Evolutionary conservation across 2,113 vertebrate species (phyloP), one percentile per base, ranked within the genome.

Genomic region (Hemiprocne comata): DNA sequence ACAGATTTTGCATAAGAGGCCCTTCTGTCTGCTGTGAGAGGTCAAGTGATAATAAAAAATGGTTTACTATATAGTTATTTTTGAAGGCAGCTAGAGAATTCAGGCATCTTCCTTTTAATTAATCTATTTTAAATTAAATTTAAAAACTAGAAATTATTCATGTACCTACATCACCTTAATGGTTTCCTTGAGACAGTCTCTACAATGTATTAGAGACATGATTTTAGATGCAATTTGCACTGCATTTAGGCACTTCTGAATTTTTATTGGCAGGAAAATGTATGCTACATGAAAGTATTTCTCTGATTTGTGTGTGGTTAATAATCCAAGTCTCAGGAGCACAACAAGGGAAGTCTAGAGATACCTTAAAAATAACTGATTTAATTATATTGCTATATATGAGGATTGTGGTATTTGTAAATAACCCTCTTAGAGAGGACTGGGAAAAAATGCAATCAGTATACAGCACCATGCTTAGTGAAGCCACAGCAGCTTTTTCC

Each of bases 401-500:
- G 58, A 90, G 16, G 62, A 50, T 9, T 33, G 3, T 58, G 74
- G 23, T 25, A 80, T 85, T 92, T 93, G 38, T 76, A 94, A 79
- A 91, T 64, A 74, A 81, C 8, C 6, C 71, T 79, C 40, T 46
- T 31, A 69, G 33, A 87, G 18, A 81, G 19, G 40, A 48, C 33
- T 33, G 75, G 12, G 9, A 38, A 70, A 48, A 73, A 85, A 58
- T 4, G 61, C 53, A 44, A 70, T 95, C 80, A 74, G 75, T 91
- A 85, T 65, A 86, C 93, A 94, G 34, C 71, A 94, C 58, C n/a
- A 91, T 7, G 18, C 89, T 95, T 97, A 87, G 90, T 1, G 0
- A 69, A 84, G 87, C 61, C 58, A 55, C 81, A 73, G 72, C 87
- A 97, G 90, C 92, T 94, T 96, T 97, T 81, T 25, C 50, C 82